Percentiles rank a stretch among this genome's conserved stretches.
phyloP scores from a whole-genome alignment of 2,888 invertebrate species.

The Eupithecia pulchellata region DNA sequence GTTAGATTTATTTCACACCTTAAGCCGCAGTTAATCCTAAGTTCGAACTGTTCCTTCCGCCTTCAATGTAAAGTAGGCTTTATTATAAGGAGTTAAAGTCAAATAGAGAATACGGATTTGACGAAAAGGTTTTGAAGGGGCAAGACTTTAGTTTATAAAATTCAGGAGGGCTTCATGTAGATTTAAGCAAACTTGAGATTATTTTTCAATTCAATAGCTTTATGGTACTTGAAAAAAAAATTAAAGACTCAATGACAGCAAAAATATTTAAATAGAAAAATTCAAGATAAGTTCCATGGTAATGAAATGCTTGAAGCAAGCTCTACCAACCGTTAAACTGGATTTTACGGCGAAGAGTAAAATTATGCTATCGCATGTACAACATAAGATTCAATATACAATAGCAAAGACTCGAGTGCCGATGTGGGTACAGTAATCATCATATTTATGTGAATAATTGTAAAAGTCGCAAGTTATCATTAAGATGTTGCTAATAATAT shows the following conservation, averaged over 20 bases:
- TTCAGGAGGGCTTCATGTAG: neutral
- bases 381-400: neutral
- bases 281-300: neutral
- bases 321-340: conserved; percentile 5
- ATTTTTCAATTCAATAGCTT: neutral
- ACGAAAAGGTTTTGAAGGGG: conserved; percentile 6
- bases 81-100: conserved; percentile 8
- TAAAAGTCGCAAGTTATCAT: neutral
- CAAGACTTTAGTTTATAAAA: conserved; percentile 1
- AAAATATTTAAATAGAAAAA: neutral
- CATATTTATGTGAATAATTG: neutral
- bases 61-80: conserved; percentile 14
- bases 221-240: neutral
- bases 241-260: neutral
- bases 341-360: neutral
- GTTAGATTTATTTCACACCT: conserved; percentile 44
- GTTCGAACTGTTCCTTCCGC: conserved; percentile 21
- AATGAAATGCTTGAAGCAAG: conserved; percentile 3
- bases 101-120: neutral
- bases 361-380: neutral
- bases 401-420: too few relatives aligned
- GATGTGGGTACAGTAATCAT: neutral
- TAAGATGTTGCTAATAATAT: neutral
- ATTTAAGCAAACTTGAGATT: neutral
- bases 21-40: conserved; percentile 44